A percentile compares a stretch with the other conserved stretches of the same genome.
Conservation (phyloP, 2,113 vertebrate species). For the Gallinago jamesoni region DNA sequence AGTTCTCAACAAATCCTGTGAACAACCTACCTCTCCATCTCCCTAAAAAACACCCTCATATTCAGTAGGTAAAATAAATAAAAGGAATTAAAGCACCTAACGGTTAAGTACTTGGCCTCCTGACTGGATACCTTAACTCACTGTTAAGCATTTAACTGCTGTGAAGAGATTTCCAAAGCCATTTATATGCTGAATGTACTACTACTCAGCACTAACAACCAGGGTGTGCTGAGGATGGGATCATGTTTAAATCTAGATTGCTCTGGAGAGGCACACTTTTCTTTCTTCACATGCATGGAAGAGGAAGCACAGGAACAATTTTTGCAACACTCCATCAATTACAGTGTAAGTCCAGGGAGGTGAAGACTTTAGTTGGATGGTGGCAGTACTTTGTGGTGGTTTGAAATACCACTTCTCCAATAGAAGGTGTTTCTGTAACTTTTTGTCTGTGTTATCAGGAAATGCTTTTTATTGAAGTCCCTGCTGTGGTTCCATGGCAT, state of each 20-base stretch:
- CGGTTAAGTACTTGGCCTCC: background rate
- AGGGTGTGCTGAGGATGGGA: background rate
- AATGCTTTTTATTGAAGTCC: background rate
- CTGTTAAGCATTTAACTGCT: background rate
- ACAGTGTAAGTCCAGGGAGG: background rate
- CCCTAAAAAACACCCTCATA: background rate
- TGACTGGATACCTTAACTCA: background rate
- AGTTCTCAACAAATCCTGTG: background rate
- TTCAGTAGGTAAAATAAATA: background rate
- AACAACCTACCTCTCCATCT: background rate
- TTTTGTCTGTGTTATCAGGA: background rate
- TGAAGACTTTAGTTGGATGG: background rate
- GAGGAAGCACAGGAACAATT: background rate
- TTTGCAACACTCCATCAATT: background rate
- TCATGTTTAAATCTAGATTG: background rate
- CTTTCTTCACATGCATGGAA: background rate
- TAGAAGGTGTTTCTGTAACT: background rate
- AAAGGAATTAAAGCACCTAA: background rate
- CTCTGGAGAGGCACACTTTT: background rate
- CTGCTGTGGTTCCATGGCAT: background rate
- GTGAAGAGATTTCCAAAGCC: background rate
- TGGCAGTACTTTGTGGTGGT: background rate
- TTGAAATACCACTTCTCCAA: background rate
- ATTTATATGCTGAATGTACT: background rate
- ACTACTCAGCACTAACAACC: background rate